These are phyloP conservation scores for Verasper variegatus DNA, from an alignment of 2,113 vertebrate species.

Conservation along the genomic window DNA sequence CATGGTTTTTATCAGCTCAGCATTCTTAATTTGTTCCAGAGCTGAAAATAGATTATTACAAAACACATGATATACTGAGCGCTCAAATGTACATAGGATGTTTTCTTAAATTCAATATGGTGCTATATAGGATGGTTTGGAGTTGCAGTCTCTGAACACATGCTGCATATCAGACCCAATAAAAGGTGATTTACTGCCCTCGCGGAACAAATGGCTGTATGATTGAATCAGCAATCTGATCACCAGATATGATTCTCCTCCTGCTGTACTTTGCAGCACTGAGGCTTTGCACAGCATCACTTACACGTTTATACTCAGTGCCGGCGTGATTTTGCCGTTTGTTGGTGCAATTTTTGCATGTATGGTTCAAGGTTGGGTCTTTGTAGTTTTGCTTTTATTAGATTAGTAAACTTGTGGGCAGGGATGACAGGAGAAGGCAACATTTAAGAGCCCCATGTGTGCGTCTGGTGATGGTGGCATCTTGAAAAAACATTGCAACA, in stretches of 20 bases:
- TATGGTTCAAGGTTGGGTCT: constrained; percentile 20
- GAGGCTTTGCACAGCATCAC: constrained; percentile 19
- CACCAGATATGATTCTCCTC: constrained; percentile 43
- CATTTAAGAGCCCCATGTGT: constrained; percentile 30
- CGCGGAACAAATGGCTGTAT: constrained; percentile 45
- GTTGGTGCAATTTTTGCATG: constrained; percentile 37
- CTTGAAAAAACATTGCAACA: constrained; percentile 43
- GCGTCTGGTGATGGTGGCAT: constrained; percentile 35
- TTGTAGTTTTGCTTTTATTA: constrained; percentile 26
- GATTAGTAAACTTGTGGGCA: constrained; percentile 8
- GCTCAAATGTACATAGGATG: neutral
- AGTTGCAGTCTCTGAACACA: constrained; percentile 45
- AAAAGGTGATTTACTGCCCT: constrained; percentile 62
- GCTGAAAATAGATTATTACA: constrained; percentile 4
- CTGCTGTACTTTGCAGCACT: constrained; percentile 16
- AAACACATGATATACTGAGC: neutral
- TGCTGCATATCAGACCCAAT: constrained; percentile 49
- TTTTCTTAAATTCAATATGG: constrained; percentile 2
- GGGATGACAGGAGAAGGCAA: constrained; percentile 20
- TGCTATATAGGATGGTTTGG: constrained; percentile 21
- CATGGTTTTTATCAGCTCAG: neutral
- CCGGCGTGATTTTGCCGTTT: constrained; percentile 10
- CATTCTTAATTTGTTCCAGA: constrained; percentile 2
- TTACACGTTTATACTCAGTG: constrained; percentile 23
- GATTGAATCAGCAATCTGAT: constrained; percentile 59